Conservation (phyloP, 2,888 invertebrate species). For the Yponomeuta cagnagella region DNA sequence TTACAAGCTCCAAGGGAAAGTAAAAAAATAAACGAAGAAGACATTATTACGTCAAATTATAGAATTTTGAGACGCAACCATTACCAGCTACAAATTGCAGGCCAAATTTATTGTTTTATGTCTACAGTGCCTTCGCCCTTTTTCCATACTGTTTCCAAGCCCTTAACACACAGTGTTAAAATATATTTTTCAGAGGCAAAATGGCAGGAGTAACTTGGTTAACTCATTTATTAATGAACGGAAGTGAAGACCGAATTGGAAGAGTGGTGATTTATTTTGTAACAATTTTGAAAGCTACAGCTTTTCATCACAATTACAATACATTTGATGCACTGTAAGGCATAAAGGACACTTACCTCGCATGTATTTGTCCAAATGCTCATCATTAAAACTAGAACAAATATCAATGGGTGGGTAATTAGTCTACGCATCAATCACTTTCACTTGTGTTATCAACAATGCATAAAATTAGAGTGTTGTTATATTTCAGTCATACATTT, state of each 20-base stretch:
- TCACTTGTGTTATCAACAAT: no score
- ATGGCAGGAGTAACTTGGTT: not conserved
- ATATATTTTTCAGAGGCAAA: not conserved
- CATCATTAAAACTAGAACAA: no score
- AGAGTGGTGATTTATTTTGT: constrained; percentile 8
- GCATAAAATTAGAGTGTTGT: no score
- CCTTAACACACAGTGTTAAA: not conserved
- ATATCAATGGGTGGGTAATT: no score
- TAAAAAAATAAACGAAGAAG: constrained; percentile 19
- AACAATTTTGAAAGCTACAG: constrained; percentile 1
- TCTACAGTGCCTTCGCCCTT: constrained; percentile 6
- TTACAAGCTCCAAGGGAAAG: not conserved
- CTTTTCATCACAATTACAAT: not conserved
- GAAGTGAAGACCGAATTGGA: constrained; percentile 19
- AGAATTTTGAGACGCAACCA: constrained; percentile 37
- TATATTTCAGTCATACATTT: no score
- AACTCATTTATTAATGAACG: constrained; percentile 33
- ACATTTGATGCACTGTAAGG: not conserved
- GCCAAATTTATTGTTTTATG: constrained; percentile 32
- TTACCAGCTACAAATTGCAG: constrained; percentile 40
- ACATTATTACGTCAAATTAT: constrained; percentile 49
- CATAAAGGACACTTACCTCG: not conserved
- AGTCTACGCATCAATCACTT: no score
- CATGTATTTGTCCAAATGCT: not conserved
- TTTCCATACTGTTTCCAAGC: not conserved